Evolutionary conservation across 2,113 vertebrate genomes (phyloP).

Genomic region (Amblyornis subalaris): DNA sequence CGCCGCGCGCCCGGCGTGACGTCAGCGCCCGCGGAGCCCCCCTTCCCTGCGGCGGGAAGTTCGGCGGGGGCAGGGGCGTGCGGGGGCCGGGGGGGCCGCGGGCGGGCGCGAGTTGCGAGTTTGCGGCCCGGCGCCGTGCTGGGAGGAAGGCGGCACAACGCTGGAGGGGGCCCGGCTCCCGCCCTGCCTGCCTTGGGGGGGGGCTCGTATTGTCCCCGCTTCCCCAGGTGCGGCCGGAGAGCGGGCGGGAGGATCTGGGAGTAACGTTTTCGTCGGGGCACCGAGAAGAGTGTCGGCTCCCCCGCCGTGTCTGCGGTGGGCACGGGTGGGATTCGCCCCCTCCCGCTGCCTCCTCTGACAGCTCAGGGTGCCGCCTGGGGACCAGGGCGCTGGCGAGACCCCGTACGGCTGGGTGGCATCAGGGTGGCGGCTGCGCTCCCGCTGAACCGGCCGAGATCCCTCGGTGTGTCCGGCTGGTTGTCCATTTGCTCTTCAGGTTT

Average conservation of each 20-base stretch:
- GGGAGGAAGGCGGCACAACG: neutral
- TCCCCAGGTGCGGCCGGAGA: neutral
- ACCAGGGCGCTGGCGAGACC: neutral
- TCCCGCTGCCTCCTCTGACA: neutral
- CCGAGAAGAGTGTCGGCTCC: neutral
- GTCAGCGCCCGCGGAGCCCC: too few relatives aligned
- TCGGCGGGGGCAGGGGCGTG: too few relatives aligned
- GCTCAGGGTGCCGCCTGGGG: neutral
- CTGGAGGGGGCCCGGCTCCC: neutral
- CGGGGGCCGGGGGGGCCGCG: neutral
- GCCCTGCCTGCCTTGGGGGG: neutral
- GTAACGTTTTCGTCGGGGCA: neutral
- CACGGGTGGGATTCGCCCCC: neutral
- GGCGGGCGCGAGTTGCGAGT: neutral
- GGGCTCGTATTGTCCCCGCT: neutral
- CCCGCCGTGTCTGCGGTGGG: neutral
- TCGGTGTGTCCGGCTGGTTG: neutral
- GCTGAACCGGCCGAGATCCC: neutral
- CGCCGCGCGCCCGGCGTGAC: too few relatives aligned
- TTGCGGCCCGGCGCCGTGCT: neutral
- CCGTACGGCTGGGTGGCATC: neutral
- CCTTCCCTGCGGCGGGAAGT: too few relatives aligned
- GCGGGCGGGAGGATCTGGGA: neutral
- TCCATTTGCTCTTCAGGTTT: accelerated
- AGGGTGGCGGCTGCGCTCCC: neutral